These are phyloP conservation scores for Amphiprion clarkii DNA, from an alignment of 2,797 vertebrate genomes.

Conservation along the genomic window DNA sequence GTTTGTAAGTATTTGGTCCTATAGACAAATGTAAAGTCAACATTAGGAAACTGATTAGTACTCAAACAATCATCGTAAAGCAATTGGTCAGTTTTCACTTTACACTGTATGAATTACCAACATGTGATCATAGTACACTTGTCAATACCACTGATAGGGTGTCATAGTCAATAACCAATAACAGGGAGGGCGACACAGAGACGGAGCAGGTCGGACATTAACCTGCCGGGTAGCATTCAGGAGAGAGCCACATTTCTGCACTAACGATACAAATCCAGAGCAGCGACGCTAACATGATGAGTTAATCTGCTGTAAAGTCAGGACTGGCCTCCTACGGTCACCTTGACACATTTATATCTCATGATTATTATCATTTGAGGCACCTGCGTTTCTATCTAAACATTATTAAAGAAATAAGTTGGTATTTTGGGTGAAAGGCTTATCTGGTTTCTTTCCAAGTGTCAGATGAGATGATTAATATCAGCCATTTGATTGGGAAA, in stretches of 20 bases:
- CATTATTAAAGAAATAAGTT: neutral
- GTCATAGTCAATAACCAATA: conserved; percentile 62
- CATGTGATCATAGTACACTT: conserved; percentile 73
- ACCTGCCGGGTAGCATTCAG: conserved; percentile 52
- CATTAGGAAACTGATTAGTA: conserved; percentile 64
- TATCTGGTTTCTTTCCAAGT: conserved; percentile 17
- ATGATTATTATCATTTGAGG: conserved; percentile 41
- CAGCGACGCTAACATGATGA: conserved; percentile 41
- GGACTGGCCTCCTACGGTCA: conserved; percentile 45
- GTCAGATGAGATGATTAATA: conserved; percentile 5
- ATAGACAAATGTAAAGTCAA: conserved; percentile 68
- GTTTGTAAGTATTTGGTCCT: conserved; percentile 67
- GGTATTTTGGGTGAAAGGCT: conserved; percentile 3
- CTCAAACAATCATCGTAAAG: conserved; percentile 73
- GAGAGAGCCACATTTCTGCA: conserved; percentile 45
- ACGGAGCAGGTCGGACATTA: conserved; percentile 35
- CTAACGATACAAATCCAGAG: conserved; percentile 47
- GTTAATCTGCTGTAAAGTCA: conserved; percentile 55
- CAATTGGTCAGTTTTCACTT: conserved; percentile 70
- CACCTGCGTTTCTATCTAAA: conserved; percentile 52
- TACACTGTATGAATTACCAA: conserved; percentile 67
- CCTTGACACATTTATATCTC: conserved; percentile 43
- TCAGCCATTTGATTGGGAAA: too few species aligned
- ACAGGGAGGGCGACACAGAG: conserved; percentile 52
- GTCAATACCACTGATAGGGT: conserved; percentile 62